phyloP scores from a whole-genome alignment of 2,113 vertebrate genomes.

The Elgaria multicarinata region DNA sequence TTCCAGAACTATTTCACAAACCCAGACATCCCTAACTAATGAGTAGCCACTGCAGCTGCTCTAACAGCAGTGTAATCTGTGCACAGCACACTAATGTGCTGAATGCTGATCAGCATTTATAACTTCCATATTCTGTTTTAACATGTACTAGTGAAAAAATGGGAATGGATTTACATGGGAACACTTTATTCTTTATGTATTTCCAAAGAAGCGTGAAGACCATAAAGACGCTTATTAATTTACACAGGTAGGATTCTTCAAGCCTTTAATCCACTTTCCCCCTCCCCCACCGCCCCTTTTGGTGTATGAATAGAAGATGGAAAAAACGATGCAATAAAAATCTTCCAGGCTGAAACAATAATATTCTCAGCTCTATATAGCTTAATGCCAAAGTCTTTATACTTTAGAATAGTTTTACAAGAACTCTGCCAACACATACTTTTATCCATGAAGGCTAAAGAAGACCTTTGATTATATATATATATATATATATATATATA shows the following conservation, averaged over 20 bases:
- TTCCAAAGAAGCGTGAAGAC: not conserved
- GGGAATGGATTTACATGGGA: not conserved
- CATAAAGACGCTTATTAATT: slow-evolving; percentile 14
- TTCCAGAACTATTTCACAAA: too few relatives aligned
- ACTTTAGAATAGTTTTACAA: slow-evolving; percentile 20
- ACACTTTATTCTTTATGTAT: not conserved
- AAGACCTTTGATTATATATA: slow-evolving; percentile 30
- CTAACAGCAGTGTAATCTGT: too few relatives aligned
- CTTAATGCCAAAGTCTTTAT: not conserved
- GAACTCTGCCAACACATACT: slow-evolving; percentile 25
- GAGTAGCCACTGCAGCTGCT: too few relatives aligned
- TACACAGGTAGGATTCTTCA: slow-evolving; percentile 17
- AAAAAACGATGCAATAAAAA: slow-evolving; percentile 27
- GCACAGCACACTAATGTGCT: not conserved
- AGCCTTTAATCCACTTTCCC: not conserved
- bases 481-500: slow-evolving; percentile 37
- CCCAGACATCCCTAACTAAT: too few relatives aligned
- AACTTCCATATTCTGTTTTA: not conserved
- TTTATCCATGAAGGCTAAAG: slow-evolving; percentile 40
- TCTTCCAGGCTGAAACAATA: slow-evolving; percentile 22
- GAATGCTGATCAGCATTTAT: not conserved
- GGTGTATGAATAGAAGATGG: slow-evolving; percentile 26
- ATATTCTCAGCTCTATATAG: slow-evolving; percentile 36
- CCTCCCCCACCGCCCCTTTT: not conserved
- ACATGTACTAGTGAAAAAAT: not conserved